Evolutionary conservation across 2,113 vertebrate species (phyloP).

Genomic region (Takifugu flavidus): DNA sequence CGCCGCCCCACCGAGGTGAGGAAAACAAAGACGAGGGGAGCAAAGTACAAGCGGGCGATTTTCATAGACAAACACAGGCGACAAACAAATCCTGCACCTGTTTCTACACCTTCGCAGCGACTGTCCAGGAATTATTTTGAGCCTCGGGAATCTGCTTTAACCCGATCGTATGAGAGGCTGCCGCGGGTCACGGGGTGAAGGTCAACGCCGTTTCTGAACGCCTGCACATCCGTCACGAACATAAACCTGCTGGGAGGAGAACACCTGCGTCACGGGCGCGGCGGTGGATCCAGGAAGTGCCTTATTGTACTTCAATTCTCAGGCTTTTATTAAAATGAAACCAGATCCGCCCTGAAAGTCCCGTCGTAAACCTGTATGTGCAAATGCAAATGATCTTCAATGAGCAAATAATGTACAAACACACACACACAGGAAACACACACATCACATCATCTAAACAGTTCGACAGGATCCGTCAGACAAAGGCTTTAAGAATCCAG

Average conservation of each 20-base stretch:
- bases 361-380: too few relatives aligned
- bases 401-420: neutral
- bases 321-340: too few relatives aligned
- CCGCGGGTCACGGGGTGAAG: slow-evolving; percentile 32
- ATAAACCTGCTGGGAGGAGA: slow-evolving; percentile 31
- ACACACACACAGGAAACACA: slow-evolving; percentile 6
- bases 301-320: too few relatives aligned
- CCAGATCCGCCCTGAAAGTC: too few relatives aligned
- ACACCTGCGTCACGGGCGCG: too few relatives aligned
- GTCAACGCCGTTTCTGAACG: slow-evolving; percentile 16
- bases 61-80: slow-evolving; percentile 51
- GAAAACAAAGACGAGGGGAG: too few relatives aligned
- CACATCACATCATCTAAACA: slow-evolving; percentile 1
- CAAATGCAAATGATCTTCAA: neutral
- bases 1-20: neutral
- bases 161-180: neutral
- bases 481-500: slow-evolving; percentile 26
- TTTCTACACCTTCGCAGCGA: slow-evolving; percentile 31
- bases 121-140: neutral
- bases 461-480: slow-evolving; percentile 13
- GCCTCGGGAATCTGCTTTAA: too few relatives aligned
- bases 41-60: slow-evolving; percentile 27
- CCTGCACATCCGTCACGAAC: slow-evolving; percentile 13
- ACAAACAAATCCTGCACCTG: slow-evolving; percentile 54
- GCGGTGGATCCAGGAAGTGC: too few relatives aligned